These are phyloP conservation scores for Neolamprologus ventralis DNA, from an alignment of 2,113 vertebrate species.

Conservation along the genomic window DNA sequence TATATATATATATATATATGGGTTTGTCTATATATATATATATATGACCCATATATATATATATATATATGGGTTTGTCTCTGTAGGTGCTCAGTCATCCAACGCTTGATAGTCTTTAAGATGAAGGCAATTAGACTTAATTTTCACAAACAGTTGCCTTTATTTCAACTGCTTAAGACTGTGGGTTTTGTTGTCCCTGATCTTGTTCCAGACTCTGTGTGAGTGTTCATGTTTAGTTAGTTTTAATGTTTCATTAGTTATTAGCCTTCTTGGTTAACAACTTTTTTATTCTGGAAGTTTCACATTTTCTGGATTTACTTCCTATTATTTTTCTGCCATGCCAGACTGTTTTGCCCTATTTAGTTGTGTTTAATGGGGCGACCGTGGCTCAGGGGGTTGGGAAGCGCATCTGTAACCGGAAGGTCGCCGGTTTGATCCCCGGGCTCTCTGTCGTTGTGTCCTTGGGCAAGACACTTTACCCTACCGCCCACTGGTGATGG, in stretches of 20 bases:
- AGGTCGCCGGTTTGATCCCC: not conserved
- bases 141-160: not conserved
- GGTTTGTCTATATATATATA: no score
- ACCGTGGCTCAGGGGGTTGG: not conserved
- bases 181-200: not conserved
- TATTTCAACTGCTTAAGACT: not conserved
- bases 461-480: not conserved
- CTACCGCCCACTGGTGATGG: not conserved
- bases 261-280: not conserved
- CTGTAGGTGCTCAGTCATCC: not conserved
- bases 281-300: not conserved
- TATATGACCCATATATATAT: no score
- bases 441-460: not conserved
- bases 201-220: not conserved
- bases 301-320: not conserved
- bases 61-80: no score
- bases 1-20: no score
- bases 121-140: not conserved
- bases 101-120: not conserved
- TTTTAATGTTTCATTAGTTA: not conserved
- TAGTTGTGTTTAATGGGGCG: not conserved
- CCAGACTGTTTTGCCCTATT: not conserved
- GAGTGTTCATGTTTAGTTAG: not conserved
- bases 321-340: not conserved
- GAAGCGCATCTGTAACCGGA: rapidly evolving